Evolutionary conservation across 2,113 vertebrate species (phyloP), one percentile per base, ranked within the genome.

Genomic region (Pelvicachromis taeniatus): DNA sequence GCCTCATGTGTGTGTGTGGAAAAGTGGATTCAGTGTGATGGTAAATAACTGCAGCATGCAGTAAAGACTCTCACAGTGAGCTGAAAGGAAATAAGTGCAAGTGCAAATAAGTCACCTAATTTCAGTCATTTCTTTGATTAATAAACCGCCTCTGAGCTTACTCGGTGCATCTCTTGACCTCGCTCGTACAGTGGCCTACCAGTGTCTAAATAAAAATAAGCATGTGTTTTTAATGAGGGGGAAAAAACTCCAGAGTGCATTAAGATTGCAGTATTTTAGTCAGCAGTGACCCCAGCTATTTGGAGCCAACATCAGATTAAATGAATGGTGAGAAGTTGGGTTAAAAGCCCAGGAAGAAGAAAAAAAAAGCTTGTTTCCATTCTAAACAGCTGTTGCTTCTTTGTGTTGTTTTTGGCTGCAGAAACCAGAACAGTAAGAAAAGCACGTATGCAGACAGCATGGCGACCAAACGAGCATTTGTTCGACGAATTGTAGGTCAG

Each of bases 151-250:
- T 23, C 38, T 26, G 21, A 45, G 21, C 45, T 48, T 70, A 17
- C 14, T 70, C 21, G 1, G 21, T 45, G 35, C 1, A 68, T 68
- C n/a, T 68, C 61, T 40, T 42, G 42, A 40, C n/a, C 12, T 14
- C n/a, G 12, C 3, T 70, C 3, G 1, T 26, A 70, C 13, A 45
- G 21, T 26, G 21, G 2, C 45, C 16, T 16, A 48, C 45, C 6
- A 7, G 42, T 42, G 7, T 42, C 35, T 9, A 12, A 38, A 1
- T 23, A 68, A 68, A 42, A 68, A 23, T 42, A 42, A 68, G 12
- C 63, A 68, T 68, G 63, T 68, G 35, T 42, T 68, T 68, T 42
- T 68, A 68, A 68, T 42, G 63, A 42, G 38, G n/a, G 4, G n/a
- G 0, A 9, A 65, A 65, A 65, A 42, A 8, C 61, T 40, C 61